Conservation (phyloP, 2,797 vertebrate species). For the Natrix natrix region DNA sequence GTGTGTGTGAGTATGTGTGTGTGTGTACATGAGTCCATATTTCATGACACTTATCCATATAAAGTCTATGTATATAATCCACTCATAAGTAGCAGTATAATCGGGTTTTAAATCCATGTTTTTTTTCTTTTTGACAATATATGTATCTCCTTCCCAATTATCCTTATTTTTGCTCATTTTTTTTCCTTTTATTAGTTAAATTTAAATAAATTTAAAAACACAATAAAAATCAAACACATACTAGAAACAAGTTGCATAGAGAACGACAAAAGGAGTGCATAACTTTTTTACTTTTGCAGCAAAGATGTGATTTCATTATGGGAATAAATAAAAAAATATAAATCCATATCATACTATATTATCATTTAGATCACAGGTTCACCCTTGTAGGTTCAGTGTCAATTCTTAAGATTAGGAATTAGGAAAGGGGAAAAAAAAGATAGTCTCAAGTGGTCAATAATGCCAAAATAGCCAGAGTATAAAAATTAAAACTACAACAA, state of each 20-base stretch:
- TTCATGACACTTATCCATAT: neutral
- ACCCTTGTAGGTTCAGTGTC: neutral
- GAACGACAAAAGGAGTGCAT: neutral
- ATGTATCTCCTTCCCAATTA: neutral
- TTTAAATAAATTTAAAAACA: neutral
- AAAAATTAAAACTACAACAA: neutral
- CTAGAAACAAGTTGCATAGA: neutral
- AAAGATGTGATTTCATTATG: neutral
- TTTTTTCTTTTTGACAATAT: neutral
- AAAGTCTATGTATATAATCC: neutral
- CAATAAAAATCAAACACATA: neutral
- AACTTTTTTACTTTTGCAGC: neutral
- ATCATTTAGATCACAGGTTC: neutral
- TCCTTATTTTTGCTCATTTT: neutral
- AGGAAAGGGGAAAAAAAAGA: neutral
- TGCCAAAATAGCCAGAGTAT: neutral
- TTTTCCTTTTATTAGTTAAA: neutral
- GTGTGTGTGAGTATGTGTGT: no score
- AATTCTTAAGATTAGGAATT: neutral
- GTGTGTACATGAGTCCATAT: neutral
- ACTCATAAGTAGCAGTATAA: neutral
- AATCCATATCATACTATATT: neutral
- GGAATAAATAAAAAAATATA: neutral
- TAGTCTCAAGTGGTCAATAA: neutral
- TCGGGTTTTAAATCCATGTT: neutral